Evolutionary conservation across 2,113 vertebrate genomes (phyloP).

Genomic region (Genyomyrus donnyi): DNA sequence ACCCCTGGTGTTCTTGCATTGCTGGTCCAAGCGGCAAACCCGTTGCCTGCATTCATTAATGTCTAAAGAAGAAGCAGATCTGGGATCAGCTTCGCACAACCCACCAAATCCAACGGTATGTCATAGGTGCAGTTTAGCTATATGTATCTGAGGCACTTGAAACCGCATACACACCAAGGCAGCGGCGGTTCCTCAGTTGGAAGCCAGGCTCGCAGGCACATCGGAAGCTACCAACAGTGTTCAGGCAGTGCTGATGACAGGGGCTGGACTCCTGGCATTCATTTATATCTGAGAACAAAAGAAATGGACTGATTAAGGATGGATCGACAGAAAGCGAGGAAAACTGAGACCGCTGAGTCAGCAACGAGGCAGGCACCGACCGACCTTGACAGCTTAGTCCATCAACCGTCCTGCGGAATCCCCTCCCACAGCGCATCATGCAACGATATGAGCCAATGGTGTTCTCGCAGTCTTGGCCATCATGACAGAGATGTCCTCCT

Average conservation of each 20-base stretch:
- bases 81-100: neutral
- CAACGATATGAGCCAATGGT: conserved; percentile 81
- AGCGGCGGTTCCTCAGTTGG: conserved; percentile 83
- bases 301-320: neutral
- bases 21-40: conserved; percentile 84
- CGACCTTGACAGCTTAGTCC: conserved; percentile 84
- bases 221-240: conserved; percentile 86
- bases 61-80: conserved; percentile 54
- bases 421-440: conserved; percentile 68
- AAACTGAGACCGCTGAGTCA: neutral
- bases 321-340: neutral
- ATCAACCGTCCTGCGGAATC: conserved; percentile 75
- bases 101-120: neutral
- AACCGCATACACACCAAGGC: conserved; percentile 66
- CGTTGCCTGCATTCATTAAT: conserved; percentile 91
- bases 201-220: conserved; percentile 90
- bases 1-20: conserved; percentile 89
- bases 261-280: conserved; percentile 86
- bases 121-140: neutral
- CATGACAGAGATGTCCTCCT: conserved; percentile 65
- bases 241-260: conserved; percentile 88
- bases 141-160: neutral
- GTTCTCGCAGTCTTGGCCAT: conserved; percentile 83
- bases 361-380: conserved; percentile 41
- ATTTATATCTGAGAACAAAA: conserved; percentile 73